These are phyloP conservation scores for Nysson spinosus DNA, from an alignment of 2,888 invertebrate genomes.

Conservation along the genomic window DNA sequence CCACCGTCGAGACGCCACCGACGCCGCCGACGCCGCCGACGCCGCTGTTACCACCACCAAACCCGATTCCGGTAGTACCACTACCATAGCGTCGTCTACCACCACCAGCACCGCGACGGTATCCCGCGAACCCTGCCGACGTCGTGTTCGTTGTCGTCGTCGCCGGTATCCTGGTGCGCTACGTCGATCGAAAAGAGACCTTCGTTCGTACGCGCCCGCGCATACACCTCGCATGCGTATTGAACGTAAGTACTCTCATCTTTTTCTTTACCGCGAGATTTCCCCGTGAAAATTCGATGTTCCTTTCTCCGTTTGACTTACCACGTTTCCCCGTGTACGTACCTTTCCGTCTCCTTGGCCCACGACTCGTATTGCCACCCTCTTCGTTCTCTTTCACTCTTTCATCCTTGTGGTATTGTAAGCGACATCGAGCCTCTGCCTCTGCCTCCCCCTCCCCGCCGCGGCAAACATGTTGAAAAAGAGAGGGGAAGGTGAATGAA, in stretches of 20 bases:
- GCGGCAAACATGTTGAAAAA: background rate
- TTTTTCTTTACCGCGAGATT: background rate
- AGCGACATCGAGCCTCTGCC: too few species aligned
- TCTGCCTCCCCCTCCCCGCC: conserved; percentile 29
- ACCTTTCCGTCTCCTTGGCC: too few species aligned
- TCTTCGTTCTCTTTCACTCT: too few species aligned
- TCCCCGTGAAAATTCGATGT: too few species aligned
- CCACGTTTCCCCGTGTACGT: too few species aligned
- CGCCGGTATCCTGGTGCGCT: conserved; percentile 23
- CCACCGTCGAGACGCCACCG: conserved; percentile 6
- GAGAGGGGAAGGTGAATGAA: conserved; percentile 9
- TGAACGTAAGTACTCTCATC: conserved; percentile 59
- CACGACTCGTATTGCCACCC: too few species aligned
- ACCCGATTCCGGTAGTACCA: too few species aligned
- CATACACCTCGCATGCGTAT: conserved; percentile 75
- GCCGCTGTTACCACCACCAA: conserved; percentile 2
- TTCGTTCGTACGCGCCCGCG: conserved; percentile 67
- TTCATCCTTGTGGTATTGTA: background rate
- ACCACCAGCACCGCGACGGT: conserved; percentile 2
- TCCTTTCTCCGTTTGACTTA: too few species aligned
- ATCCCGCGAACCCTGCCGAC: conserved; percentile 21
- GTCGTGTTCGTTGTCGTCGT: conserved; percentile 16
- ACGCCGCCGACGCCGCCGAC: conserved; percentile 2
- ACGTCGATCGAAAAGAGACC: conserved; percentile 76
- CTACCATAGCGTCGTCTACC: conserved; percentile 1